Evolutionary conservation across 1,140 invertebrate species (phyloP), one percentile per base, ranked within the genome.

Genomic region (Drosophila arawakana): DNA sequence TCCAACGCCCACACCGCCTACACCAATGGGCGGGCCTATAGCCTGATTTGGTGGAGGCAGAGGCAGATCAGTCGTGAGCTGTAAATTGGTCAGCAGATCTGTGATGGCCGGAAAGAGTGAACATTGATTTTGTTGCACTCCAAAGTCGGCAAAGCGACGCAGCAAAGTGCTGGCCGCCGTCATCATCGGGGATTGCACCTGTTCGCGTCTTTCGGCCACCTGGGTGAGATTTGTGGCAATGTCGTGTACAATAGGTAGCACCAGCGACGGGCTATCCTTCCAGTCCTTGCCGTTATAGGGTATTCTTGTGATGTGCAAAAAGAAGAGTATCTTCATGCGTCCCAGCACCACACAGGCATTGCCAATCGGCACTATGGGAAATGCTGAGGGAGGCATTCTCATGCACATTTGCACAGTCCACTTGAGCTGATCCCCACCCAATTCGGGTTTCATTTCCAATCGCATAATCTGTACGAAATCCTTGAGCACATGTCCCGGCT

Each of bases 391-490:
- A 57, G 98, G 97, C 73, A 98, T 96, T 34, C 97, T 95, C 76
- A 99, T 93, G 92, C 97, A 97, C 95, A 97, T 97, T 92, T 98
- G 97, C 30, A 98, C 95, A 18, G 95, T 94, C 97, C 98, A 99
- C 78, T 94, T 94, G 7, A 93, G 90, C 13, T 93, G 93, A 78
- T 95, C 95, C 15, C 95, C 95, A 57, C 95, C 93, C 8, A 96
- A 85, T 41, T 94, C 93, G 1, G 96, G 95, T 54, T 95, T 94
- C 81, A 98, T 84, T 86, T 98, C 97, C 15, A 97, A 90, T 74
- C 95, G 95, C 95, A 98, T 97, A 62, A 98, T 96, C 93, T 97
- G 93, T 66, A 99, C 95, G 84, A 98, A 97, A 92, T 99, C 97
- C 90, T 97, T 97, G 4, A 99, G 94, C 15, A 98, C 96, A 77